Evolutionary conservation across 2,113 vertebrate genomes (phyloP).

Genomic region (Sus scrofa): T2T-Sscrofa CM000829.6:41240001-41240500

Average conservation of each 20-base stretch:
- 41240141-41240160: not conserved
- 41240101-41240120: not conserved
- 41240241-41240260: not conserved
- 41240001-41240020: not conserved
- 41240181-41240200: conserved; percentile 32
- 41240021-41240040: not conserved
- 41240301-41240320: not conserved
- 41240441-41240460: not conserved
- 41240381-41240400: not conserved
- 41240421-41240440: not conserved
- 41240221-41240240: conserved; percentile 19
- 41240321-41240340: not conserved
- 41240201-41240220: not conserved
- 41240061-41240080: not conserved
- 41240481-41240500: not conserved
- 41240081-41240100: not conserved
- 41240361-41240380: not conserved
- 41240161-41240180: not conserved
- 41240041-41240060: not conserved
- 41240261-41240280: not conserved
- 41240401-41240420: not conserved
- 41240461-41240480: not conserved
- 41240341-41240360: not conserved
- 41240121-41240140: conserved; percentile 22
- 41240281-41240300: not conserved